Percentiles rank a stretch among this genome's conserved stretches.
Evolutionary conservation across 1,140 invertebrate genomes (phyloP).

Genomic region (Ectropis grisescens): DNA sequence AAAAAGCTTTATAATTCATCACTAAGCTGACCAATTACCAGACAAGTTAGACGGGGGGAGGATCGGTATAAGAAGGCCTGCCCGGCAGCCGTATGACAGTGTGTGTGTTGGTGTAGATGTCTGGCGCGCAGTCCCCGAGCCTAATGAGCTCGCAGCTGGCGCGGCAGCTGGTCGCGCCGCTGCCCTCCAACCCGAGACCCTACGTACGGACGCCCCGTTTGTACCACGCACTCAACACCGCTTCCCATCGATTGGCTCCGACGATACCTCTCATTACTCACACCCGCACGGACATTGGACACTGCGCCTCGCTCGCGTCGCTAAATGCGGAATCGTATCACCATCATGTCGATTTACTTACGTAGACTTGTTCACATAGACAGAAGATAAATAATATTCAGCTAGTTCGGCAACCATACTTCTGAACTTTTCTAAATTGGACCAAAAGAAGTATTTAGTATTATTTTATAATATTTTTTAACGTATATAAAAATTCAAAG

Average conservation of each 20-base stretch:
- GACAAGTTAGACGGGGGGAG: no score
- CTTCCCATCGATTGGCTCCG: conserved; percentile 59
- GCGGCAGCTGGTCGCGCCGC: conserved; percentile 71
- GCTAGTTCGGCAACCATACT: no score
- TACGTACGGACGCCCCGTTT: conserved; percentile 67
- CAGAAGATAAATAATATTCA: no score
- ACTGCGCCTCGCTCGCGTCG: conserved; percentile 2
- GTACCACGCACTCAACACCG: conserved; percentile 68
- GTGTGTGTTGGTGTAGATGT: conserved; percentile 35
- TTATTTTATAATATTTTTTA: no score
- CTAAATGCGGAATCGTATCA: background rate
- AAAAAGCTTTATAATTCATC: no score
- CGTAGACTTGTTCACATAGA: no score
- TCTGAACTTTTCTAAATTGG: no score
- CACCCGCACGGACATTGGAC: conserved; percentile 14
- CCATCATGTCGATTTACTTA: no score
- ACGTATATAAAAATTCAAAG: no score
- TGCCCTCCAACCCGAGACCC: conserved; percentile 50
- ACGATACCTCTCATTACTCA: conserved; percentile 19
- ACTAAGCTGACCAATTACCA: no score
- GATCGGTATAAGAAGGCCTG: background rate
- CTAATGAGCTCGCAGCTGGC: conserved; percentile 72
- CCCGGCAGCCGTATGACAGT: background rate
- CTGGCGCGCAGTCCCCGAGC: conserved; percentile 21
- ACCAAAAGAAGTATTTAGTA: no score